Percentiles rank a stretch among this genome's conserved stretches.
phyloP scores from a whole-genome alignment of 2,888 invertebrate genomes.

The Trisateles emortualis region DNA sequence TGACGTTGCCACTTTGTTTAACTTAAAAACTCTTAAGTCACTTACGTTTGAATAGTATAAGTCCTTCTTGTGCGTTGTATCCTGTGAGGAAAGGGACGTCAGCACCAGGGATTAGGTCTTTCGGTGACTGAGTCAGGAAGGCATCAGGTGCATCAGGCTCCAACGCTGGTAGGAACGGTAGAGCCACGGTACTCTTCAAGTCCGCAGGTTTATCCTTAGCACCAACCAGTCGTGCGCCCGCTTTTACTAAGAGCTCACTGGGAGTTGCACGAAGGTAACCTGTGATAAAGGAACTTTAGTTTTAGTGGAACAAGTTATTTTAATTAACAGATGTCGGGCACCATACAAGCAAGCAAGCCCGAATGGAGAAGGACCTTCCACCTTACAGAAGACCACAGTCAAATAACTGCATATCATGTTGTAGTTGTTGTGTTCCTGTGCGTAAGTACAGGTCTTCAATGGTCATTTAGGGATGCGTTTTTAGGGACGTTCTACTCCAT shows the following conservation, averaged over 20 bases:
- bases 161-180: constrained; percentile 87
- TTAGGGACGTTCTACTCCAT: too few species aligned
- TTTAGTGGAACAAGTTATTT: too few species aligned
- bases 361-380: too few species aligned
- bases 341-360: too few species aligned
- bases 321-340: too few species aligned
- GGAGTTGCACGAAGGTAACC: constrained; percentile 87
- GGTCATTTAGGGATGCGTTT: too few species aligned
- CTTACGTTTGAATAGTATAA: constrained; percentile 87
- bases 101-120: constrained; percentile 78
- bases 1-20: too few species aligned
- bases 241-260: constrained; percentile 86
- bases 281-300: constrained; percentile 30
- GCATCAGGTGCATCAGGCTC: constrained; percentile 75
- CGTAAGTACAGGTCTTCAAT: too few species aligned
- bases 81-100: constrained; percentile 89
- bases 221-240: constrained; percentile 82
- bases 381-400: too few species aligned
- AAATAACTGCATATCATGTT: too few species aligned
- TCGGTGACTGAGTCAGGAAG: constrained; percentile 85
- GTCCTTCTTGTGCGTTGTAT: constrained; percentile 89
- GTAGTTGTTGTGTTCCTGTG: too few species aligned
- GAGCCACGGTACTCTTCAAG: constrained; percentile 86
- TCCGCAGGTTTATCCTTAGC: constrained; percentile 75
- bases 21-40: too few species aligned